Percentiles rank a stretch among this genome's conserved stretches.
These are phyloP conservation scores for Yponomeuta cagnagella DNA, from an alignment of 2,888 invertebrate species.

Conservation along the genomic window DNA sequence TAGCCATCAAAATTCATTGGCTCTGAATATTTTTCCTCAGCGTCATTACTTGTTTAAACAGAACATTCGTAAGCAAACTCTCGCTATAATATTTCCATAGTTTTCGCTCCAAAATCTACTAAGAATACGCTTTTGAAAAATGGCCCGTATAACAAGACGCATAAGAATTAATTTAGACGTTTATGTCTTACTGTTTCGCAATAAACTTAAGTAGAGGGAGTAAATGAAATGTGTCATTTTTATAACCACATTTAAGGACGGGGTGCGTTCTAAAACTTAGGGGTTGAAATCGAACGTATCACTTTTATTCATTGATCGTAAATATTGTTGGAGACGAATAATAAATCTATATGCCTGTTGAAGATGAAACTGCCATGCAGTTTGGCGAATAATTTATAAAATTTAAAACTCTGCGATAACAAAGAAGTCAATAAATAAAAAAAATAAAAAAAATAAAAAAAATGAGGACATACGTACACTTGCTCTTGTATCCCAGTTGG, in stretches of 20 bases:
- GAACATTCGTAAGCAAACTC: conserved; percentile 67
- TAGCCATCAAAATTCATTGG: conserved; percentile 53
- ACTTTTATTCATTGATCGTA: conserved; percentile 22
- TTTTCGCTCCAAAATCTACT: conserved; percentile 23
- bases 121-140: conserved; percentile 8
- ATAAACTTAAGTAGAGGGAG: conserved; percentile 37
- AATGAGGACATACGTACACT: no score
- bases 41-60: conserved; percentile 48
- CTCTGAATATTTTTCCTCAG: conserved; percentile 48
- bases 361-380: no score
- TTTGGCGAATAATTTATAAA: no score
- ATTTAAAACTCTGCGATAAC: no score
- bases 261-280: conserved; percentile 34
- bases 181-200: no score
- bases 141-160: conserved; percentile 20
- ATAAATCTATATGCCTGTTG: neutral
- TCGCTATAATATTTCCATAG: conserved; percentile 67
- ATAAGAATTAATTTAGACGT: no score
- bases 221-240: conserved; percentile 52
- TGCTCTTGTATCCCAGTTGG: no score
- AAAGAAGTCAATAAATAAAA: no score
- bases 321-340: neutral
- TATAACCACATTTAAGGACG: conserved; percentile 46
- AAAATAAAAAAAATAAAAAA: no score
- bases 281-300: conserved; percentile 29